These are phyloP conservation scores for Drosophila ananassae DNA, from an alignment of 1,140 invertebrate genomes.

Conservation along the genomic window DNA sequence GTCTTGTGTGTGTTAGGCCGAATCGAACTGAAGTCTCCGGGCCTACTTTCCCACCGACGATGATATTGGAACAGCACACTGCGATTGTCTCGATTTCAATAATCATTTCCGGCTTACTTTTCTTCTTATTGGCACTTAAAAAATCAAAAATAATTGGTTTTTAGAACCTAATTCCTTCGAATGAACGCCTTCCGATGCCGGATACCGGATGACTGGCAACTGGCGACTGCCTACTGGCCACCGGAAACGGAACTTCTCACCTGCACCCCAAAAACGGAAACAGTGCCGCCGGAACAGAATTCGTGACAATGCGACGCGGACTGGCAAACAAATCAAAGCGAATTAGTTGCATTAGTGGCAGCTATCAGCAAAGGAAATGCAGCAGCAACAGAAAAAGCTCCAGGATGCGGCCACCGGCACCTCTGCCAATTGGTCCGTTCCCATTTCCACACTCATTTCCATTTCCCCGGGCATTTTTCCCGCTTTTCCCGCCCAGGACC, in stretches of 20 bases:
- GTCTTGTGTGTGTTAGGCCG: slow-evolving; percentile 9
- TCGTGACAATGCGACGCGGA: slow-evolving; percentile 57
- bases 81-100: not conserved
- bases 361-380: slow-evolving; percentile 47
- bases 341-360: slow-evolving; percentile 67
- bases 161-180: no score
- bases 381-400: slow-evolving; percentile 1
- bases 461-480: slow-evolving; percentile 2
- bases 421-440: slow-evolving; percentile 27
- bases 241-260: slow-evolving; percentile 12
- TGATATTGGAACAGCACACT: slow-evolving; percentile 9
- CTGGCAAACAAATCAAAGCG: slow-evolving; percentile 66
- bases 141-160: not conserved
- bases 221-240: slow-evolving; percentile 36
- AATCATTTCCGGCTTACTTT: not conserved
- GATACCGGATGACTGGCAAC: slow-evolving; percentile 33
- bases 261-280: slow-evolving; percentile 19
- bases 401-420: slow-evolving; percentile 34
- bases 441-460: not conserved
- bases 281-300: slow-evolving; percentile 36
- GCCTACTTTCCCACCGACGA: slow-evolving; percentile 10
- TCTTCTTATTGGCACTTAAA: not conserved
- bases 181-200: slow-evolving; percentile 38
- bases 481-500: slow-evolving; percentile 17
- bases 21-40: slow-evolving; percentile 29